Conservation (phyloP, 2,888 invertebrate species). For the Hylaea fasciaria region DNA sequence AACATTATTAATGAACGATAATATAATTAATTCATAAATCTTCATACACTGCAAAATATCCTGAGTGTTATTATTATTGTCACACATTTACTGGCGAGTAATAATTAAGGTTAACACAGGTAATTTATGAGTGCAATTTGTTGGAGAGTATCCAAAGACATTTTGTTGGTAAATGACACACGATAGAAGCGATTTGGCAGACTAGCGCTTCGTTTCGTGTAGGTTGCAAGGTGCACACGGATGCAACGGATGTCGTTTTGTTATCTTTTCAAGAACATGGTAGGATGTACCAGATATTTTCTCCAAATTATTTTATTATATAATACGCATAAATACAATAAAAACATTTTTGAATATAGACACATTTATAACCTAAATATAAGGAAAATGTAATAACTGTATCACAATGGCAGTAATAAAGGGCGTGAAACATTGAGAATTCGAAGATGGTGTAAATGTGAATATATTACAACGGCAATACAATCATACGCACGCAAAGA, state of each 20-base stretch:
- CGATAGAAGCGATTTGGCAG: constrained; percentile 60
- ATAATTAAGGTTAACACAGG: constrained; percentile 52
- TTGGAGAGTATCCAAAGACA: constrained; percentile 59
- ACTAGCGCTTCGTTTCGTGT: constrained; percentile 50
- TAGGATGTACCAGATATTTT: neutral
- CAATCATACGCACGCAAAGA: constrained; percentile 82
- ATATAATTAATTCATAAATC: constrained; percentile 20
- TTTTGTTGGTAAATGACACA: constrained; percentile 59
- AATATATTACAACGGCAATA: constrained; percentile 79
- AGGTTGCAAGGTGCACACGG: constrained; percentile 44
- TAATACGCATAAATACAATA: neutral
- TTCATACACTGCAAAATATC: constrained; percentile 10
- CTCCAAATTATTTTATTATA: neutral
- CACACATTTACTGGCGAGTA: constrained; percentile 32
- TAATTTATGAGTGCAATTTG: constrained; percentile 54
- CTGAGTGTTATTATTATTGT: constrained; percentile 17
- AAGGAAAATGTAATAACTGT: constrained; percentile 28
- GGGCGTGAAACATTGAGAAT: constrained; percentile 75
- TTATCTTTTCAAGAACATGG: constrained; percentile 48
- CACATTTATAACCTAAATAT: constrained; percentile 14
- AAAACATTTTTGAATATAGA: no score
- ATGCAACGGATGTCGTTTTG: constrained; percentile 50
- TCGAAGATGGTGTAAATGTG: constrained; percentile 82
- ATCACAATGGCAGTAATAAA: constrained; percentile 47
- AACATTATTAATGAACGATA: constrained; percentile 6